phyloP scores from a whole-genome alignment of 2,113 vertebrate species.

The Callipepla californica region DNA sequence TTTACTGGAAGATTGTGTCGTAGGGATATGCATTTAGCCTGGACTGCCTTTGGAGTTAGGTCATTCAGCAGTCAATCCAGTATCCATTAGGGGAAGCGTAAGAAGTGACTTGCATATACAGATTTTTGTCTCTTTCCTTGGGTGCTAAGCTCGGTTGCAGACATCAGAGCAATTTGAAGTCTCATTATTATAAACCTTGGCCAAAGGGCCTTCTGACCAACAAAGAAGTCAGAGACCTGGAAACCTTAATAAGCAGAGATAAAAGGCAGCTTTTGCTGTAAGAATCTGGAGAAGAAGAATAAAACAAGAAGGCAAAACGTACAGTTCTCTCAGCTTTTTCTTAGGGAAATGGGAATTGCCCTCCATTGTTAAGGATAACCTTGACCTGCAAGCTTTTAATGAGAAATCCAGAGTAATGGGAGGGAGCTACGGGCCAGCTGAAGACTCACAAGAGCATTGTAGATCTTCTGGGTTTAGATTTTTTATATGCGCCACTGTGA shows the following conservation, averaged over 20 bases:
- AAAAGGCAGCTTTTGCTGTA: not conserved
- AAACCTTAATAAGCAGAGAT: not conserved
- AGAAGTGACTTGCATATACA: not conserved
- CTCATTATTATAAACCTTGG: constrained; percentile 1
- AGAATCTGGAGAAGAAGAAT: not conserved
- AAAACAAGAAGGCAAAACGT: not conserved
- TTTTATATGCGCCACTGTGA: not conserved
- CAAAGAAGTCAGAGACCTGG: not conserved
- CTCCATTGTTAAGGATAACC: not conserved
- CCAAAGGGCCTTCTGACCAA: not conserved
- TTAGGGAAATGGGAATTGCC: not conserved
- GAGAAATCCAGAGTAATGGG: not conserved
- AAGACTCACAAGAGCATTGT: not conserved
- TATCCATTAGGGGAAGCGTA: not conserved
- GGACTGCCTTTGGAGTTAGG: not conserved
- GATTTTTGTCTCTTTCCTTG: not conserved
- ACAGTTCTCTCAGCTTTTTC: not conserved
- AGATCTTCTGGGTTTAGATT: not conserved
- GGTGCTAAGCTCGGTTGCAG: not conserved
- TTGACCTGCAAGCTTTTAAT: not conserved
- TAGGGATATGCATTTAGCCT: not conserved
- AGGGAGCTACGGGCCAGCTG: not conserved
- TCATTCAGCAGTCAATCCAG: not conserved
- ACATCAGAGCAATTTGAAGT: not conserved
- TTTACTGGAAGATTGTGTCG: not conserved